A percentile compares a stretch with the other conserved stretches of the same genome.
phyloP scores from a whole-genome alignment of 2,888 invertebrate genomes.

The Priocnemis perturbator region DNA sequence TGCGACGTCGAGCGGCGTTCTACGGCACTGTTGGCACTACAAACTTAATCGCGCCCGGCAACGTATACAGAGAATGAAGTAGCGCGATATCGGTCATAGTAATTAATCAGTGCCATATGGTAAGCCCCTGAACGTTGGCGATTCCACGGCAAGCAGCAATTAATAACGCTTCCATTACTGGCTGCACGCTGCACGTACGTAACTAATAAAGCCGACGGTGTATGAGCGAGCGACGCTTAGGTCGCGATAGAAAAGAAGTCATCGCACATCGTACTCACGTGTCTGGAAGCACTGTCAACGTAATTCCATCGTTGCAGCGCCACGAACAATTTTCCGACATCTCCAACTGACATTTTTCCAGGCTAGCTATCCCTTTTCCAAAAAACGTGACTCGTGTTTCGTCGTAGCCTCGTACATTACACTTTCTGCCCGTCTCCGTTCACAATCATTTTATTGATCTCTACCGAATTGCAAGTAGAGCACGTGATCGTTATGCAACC shows the following conservation, averaged over 20 bases:
- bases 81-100: constrained; percentile 50
- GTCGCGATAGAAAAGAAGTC: constrained; percentile 40
- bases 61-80: constrained; percentile 50
- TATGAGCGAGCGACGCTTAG: constrained; percentile 32
- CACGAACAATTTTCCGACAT: too few species aligned
- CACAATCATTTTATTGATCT: too few species aligned
- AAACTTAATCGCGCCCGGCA: constrained; percentile 53
- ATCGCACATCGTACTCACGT: too few species aligned
- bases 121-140: constrained; percentile 50
- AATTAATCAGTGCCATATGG: constrained; percentile 61
- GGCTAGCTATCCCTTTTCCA: too few species aligned
- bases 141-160: constrained; percentile 44
- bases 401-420: too few species aligned
- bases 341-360: too few species aligned
- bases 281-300: too few species aligned
- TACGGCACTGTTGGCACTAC: constrained; percentile 43
- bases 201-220: constrained; percentile 39
- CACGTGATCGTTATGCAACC: too few species aligned
- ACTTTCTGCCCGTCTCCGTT: too few species aligned
- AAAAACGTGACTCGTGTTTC: too few species aligned
- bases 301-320: too few species aligned
- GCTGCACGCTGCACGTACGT: constrained; percentile 49
- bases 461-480: too few species aligned
- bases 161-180: constrained; percentile 58
- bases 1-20: constrained; percentile 20